These are phyloP conservation scores for Alouatta palliata DNA, from an alignment of 2,113 vertebrate species.

Conservation along the genomic window DNA sequence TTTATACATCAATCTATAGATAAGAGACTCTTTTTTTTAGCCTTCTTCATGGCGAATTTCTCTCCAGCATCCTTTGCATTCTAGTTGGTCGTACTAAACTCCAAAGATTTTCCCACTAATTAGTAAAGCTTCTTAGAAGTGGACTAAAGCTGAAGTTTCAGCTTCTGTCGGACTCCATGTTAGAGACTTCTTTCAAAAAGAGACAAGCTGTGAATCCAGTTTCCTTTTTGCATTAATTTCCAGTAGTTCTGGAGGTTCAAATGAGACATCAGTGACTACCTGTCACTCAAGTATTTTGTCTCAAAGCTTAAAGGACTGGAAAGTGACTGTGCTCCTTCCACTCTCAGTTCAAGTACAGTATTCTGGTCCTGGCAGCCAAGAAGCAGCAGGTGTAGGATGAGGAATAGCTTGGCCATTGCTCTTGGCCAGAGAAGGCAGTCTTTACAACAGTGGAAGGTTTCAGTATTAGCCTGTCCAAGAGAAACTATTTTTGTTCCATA, in stretches of 20 bases:
- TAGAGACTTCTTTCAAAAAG: constrained; percentile 53
- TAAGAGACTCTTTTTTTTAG: not conserved
- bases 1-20: not conserved
- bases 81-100: not conserved
- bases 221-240: constrained; percentile 48
- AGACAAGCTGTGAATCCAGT: not conserved
- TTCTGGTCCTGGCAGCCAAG: constrained; percentile 63
- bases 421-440: constrained; percentile 56
- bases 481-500: constrained; percentile 64
- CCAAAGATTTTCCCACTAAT: not conserved
- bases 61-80: not conserved
- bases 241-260: constrained; percentile 30
- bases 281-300: constrained; percentile 67
- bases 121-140: not conserved
- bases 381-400: constrained; percentile 68
- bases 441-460: constrained; percentile 60
- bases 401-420: constrained; percentile 37
- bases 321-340: constrained; percentile 64
- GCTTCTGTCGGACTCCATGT: not conserved
- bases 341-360: constrained; percentile 71
- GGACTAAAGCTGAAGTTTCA: not conserved
- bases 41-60: not conserved
- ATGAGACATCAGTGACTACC: constrained; percentile 50
- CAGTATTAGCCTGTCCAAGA: constrained; percentile 31
- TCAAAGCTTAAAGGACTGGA: constrained; percentile 65